Evolutionary conservation across 2,797 vertebrate species (phyloP).

Genomic region (Enteromius trimaculatus): DNA sequence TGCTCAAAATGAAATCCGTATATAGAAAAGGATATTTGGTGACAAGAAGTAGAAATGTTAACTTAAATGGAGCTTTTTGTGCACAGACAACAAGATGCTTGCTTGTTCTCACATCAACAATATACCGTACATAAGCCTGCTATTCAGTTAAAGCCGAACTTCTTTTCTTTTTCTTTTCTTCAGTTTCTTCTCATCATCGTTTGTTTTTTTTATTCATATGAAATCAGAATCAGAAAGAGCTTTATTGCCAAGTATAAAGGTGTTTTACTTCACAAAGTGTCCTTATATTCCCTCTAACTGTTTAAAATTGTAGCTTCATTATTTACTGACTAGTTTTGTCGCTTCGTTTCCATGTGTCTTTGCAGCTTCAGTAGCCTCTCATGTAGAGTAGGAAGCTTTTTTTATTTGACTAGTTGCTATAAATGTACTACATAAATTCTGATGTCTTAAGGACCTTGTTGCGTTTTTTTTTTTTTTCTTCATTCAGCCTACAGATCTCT

Average conservation of each 20-base stretch:
- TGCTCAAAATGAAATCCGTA: background rate
- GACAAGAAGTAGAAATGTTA: background rate
- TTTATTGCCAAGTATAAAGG: too few relatives aligned
- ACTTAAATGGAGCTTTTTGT: background rate
- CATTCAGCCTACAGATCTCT: constrained; percentile 72
- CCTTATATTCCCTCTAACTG: background rate
- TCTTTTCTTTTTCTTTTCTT: background rate
- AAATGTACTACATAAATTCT: background rate
- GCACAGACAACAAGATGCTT: background rate
- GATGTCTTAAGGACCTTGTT: background rate
- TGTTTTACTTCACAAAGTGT: background rate
- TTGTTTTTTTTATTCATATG: too few relatives aligned
- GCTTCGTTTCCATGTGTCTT: background rate
- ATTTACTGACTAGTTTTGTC: background rate
- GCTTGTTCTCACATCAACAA: background rate
- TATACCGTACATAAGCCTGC: background rate
- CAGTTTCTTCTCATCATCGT: too few relatives aligned
- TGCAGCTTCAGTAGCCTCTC: constrained; percentile 3
- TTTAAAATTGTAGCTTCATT: background rate
- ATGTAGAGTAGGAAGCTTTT: background rate
- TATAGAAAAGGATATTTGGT: background rate
- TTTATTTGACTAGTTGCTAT: background rate
- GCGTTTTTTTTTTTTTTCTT: constrained; percentile 57
- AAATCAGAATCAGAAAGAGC: too few relatives aligned
- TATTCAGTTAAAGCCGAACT: too few relatives aligned